Evolutionary conservation across 2,888 invertebrate species (phyloP).

Genomic region (Sphaerophoria taeniata): DNA sequence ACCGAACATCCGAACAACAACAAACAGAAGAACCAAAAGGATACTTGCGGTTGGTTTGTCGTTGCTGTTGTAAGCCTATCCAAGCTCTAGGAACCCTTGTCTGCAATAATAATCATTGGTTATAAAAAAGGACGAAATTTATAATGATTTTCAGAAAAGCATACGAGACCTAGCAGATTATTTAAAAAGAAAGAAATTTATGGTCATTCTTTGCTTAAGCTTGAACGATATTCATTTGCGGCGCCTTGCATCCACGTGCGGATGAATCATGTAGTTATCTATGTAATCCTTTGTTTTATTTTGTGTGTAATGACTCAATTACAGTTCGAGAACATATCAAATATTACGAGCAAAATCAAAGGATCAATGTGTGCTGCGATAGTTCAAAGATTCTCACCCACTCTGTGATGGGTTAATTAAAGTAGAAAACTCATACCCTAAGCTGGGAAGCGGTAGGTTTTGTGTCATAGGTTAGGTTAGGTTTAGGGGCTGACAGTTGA

Average conservation of each 20-base stretch:
- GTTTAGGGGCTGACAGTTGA: too few species aligned
- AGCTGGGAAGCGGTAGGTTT: too few species aligned
- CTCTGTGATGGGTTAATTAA: conserved; percentile 61
- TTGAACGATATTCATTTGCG: background rate
- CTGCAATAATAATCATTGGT: conserved; percentile 10
- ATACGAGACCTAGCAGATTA: conserved; percentile 30
- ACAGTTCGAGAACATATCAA: conserved; percentile 36
- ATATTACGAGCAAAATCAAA: conserved; percentile 50
- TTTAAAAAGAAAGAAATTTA: conserved; percentile 13
- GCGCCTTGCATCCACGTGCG: conserved; percentile 18
- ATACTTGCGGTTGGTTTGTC: too few species aligned
- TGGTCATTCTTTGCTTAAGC: conserved; percentile 23
- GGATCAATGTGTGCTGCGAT: conserved; percentile 34
- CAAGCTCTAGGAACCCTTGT: too few species aligned
- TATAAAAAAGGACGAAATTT: conserved; percentile 42
- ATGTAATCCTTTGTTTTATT: conserved; percentile 59
- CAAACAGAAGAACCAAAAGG: background rate
- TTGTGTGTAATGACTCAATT: conserved; percentile 54
- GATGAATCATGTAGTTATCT: conserved; percentile 11
- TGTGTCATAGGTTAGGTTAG: too few species aligned
- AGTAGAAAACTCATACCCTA: too few species aligned
- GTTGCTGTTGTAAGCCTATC: too few species aligned
- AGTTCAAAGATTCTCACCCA: conserved; percentile 50
- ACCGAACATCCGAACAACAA: too few species aligned
- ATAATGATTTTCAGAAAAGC: conserved; percentile 54